Base-by-base conservation (phyloP, 2,888 invertebrate genomes). In the Chymomyza caudatula region DNA sequence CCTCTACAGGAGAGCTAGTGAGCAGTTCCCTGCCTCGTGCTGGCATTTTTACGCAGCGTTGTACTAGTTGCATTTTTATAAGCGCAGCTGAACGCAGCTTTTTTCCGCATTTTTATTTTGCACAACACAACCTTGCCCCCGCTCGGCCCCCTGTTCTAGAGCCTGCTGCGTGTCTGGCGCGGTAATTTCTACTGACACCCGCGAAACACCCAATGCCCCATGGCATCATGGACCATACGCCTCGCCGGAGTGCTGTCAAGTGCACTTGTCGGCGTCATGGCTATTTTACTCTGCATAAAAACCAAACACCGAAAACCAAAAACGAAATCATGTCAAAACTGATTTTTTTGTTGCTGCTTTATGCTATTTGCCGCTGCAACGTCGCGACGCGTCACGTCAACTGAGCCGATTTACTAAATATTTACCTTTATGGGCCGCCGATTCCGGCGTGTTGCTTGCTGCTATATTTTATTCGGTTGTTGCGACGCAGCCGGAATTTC, bases 251-350 rank as follows among this genome's bases (percentile, higher is more conserved):
- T 70, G 77, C 80, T 81, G 80, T 81, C 80, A 85, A 81, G 83
- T 74, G 85, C 80, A 81, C 83, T 81, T 81, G 79, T 79, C 82
- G 82, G 77, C 85, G 85, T 79, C 80, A 79, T 77, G 80, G 85
- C 82, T 81, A 81, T 81, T 81, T 81, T 85, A 71, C 67, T 63
- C 62, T 63, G 67, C 72, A 74, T 64, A 78, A 74, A 67, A 77
- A 65, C 60, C 67, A 62, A 69, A 73, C 17, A 19, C 20, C n/a
- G 29, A 37, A 37, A 53, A n/a, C 54, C 20, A 57, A 57, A 74
- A 77, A 77, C 70, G 70, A 77, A 77, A 77, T 77, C 73, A 77
- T 77, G 77, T 77, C 72, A 77, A 77, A 77, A 78, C 68, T 69
- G 67, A 69, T 77, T 77, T 75, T 63, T 61, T 44, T 19, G 20